Conservation (phyloP, 2,888 invertebrate species). For the Buathra laborator region DNA sequence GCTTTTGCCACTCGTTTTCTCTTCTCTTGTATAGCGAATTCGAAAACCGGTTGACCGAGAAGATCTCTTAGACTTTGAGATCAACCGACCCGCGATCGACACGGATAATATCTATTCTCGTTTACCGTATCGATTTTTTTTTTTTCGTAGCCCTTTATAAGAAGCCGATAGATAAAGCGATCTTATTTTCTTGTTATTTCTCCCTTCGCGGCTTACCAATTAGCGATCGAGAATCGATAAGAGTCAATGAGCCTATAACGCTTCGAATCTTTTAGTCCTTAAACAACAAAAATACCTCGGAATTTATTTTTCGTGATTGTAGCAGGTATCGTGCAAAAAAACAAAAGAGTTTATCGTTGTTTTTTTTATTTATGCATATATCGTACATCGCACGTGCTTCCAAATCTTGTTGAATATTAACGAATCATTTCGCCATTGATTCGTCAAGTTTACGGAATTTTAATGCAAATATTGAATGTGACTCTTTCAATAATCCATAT, state of each 20-base stretch:
- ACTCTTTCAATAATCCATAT: neutral
- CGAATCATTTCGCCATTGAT: neutral
- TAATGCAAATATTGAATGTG: neutral
- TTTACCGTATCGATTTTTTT: constrained; percentile 55
- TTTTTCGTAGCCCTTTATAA: constrained; percentile 4
- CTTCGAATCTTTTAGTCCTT: neutral
- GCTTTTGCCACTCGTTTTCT: constrained; percentile 12
- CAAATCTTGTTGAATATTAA: neutral
- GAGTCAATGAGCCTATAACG: neutral
- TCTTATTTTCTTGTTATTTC: neutral
- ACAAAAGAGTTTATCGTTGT: too few relatives aligned
- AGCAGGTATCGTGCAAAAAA: too few relatives aligned
- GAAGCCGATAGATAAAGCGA: neutral
- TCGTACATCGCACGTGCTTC: neutral
- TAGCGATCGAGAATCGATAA: neutral
- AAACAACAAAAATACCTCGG: too few relatives aligned
- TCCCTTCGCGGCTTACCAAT: neutral
- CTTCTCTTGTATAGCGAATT: constrained; percentile 14
- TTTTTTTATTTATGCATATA: too few relatives aligned
- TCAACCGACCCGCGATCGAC: constrained; percentile 38
- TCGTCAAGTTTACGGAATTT: neutral
- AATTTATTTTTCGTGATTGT: too few relatives aligned
- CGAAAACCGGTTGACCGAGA: constrained; percentile 54
- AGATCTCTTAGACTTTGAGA: constrained; percentile 47
- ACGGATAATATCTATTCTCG: constrained; percentile 52